phyloP scores from a whole-genome alignment of 2,113 vertebrate species.

The Callaeas wilsoni region DNA sequence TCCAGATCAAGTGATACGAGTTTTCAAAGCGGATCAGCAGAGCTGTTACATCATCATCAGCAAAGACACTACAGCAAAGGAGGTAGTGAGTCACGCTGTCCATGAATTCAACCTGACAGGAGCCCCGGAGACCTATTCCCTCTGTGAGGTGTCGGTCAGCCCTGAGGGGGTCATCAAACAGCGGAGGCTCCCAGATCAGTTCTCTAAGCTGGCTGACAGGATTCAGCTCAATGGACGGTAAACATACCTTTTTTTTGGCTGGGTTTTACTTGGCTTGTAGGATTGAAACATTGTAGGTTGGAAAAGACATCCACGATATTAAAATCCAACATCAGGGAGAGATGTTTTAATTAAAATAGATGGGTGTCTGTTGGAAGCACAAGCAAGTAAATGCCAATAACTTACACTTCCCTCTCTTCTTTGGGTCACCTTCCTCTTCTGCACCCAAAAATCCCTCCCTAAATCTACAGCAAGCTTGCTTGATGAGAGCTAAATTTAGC shows the following conservation, averaged over 20 bases:
- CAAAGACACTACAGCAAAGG: constrained; percentile 96
- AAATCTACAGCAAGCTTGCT: not conserved
- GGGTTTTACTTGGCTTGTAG: not conserved
- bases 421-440: not conserved
- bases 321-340: not conserved
- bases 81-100: constrained; percentile 88
- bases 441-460: not conserved
- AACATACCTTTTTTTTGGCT: not conserved
- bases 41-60: constrained; percentile 98
- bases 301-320: no score
- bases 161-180: constrained; percentile 95
- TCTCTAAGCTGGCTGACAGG: constrained; percentile 93
- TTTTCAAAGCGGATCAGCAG: constrained; percentile 96
- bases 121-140: constrained; percentile 84
- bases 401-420: not conserved
- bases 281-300: not conserved
- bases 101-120: constrained; percentile 87
- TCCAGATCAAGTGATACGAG: constrained; percentile 94
- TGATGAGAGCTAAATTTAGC: not conserved
- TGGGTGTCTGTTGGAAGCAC: accelerated
- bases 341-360: not conserved
- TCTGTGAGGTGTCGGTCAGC: constrained; percentile 94
- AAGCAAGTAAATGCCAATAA: not conserved
- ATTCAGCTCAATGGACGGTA: constrained; percentile 96
- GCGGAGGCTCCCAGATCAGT: constrained; percentile 89